A percentile compares a stretch with the other conserved stretches of the same genome.
Evolutionary conservation across 2,888 invertebrate species (phyloP).

Genomic region (Dryococelus australis): DNA sequence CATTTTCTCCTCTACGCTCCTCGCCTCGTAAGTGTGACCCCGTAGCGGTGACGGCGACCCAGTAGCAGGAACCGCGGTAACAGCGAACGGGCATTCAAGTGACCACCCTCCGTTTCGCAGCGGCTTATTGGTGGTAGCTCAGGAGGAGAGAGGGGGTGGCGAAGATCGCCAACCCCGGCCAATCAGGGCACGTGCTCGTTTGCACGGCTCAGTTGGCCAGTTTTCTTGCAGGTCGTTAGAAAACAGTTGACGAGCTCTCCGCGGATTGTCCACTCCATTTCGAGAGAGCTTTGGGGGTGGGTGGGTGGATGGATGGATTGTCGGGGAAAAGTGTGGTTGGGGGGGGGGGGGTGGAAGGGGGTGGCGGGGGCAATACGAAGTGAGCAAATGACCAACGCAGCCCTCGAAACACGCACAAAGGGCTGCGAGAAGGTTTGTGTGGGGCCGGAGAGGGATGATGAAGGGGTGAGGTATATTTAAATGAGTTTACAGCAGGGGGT

Average conservation of each 20-base stretch:
- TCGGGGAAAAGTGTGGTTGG: too few species aligned
- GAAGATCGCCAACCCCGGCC: not conserved
- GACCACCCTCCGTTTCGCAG: too few species aligned
- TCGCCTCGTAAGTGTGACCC: too few species aligned
- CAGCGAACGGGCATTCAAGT: too few species aligned
- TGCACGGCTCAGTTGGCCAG: not conserved
- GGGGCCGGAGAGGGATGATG: not conserved
- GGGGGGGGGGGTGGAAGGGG: not conserved
- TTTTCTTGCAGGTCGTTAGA: not conserved
- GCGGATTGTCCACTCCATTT: not conserved
- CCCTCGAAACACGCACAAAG: not conserved
- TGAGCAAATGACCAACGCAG: not conserved
- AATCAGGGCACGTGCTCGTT: not conserved
- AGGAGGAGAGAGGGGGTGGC: too few species aligned
- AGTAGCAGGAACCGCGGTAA: too few species aligned
- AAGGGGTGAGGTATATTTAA: not conserved
- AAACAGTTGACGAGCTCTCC: not conserved
- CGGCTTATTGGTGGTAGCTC: too few species aligned
- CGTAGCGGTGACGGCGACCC: too few species aligned
- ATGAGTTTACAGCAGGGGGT: conserved; percentile 12
- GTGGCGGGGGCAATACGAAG: not conserved
- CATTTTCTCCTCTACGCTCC: too few species aligned
- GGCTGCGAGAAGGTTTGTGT: not conserved
- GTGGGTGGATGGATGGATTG: too few species aligned
- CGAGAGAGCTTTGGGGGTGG: too few species aligned